Evolutionary conservation across 53 echinoderm and acorn worm species (phyloP).

Genomic region (Hippasteria phrygiana): DNA sequence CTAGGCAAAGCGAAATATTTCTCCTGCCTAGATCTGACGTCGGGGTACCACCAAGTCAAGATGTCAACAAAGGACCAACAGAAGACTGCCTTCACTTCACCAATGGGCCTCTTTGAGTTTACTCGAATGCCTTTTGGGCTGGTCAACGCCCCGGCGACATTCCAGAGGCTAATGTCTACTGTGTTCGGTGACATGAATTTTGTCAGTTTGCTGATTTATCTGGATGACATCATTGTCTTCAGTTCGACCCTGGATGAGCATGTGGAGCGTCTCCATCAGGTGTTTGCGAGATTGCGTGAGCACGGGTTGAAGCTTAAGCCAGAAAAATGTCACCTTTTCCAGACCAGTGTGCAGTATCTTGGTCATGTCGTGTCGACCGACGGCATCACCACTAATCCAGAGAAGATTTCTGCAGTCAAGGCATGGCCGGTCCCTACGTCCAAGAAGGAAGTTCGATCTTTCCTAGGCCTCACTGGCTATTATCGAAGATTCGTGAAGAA

Average conservation of each 20-base stretch:
- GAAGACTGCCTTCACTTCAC: constrained; percentile 53
- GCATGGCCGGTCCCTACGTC: constrained; percentile 43
- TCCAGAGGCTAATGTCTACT: constrained; percentile 56
- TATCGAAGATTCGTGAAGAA: constrained; percentile 53
- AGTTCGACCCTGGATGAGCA: constrained; percentile 49
- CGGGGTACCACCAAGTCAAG: constrained; percentile 48
- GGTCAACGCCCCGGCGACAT: constrained; percentile 59
- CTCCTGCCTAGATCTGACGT: constrained; percentile 58
- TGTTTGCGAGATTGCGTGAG: constrained; percentile 6
- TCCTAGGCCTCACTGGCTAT: constrained; percentile 53
- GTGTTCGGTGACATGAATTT: constrained; percentile 55
- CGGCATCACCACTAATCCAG: constrained; percentile 40
- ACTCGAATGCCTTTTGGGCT: no score
- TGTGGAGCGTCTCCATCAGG: background rate
- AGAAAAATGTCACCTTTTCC: constrained; percentile 56
- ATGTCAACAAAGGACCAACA: constrained; percentile 17
- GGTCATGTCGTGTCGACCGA: no score
- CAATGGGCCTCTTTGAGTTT: constrained; percentile 49
- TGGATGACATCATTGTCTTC: constrained; percentile 62
- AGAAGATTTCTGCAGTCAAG: constrained; percentile 40
- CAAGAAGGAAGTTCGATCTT: constrained; percentile 41
- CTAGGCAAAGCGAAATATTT: constrained; percentile 65
- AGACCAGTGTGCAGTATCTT: no score
- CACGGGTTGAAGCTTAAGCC: constrained; percentile 26
- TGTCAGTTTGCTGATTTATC: constrained; percentile 35